Percentiles rank a stretch among this genome's conserved stretches.
Conservation (phyloP, 2,888 invertebrate species). For the Sinopyrophorus schimmeli region DNA sequence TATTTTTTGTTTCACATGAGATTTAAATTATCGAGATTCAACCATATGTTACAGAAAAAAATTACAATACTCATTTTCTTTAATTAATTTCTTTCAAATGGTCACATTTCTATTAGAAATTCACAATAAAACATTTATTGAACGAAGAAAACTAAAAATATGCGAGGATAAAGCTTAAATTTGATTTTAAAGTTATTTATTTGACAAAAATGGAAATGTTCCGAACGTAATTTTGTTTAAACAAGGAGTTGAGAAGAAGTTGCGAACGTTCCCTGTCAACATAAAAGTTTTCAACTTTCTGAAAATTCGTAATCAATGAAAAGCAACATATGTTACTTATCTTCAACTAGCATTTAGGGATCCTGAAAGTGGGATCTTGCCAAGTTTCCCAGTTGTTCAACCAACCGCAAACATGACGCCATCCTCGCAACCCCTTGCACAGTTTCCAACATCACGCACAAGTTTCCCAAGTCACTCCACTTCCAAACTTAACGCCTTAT, state of each 20-base stretch:
- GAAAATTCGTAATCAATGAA: conserved; percentile 21
- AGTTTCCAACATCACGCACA: conserved; percentile 39
- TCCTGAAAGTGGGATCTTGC: conserved; percentile 36
- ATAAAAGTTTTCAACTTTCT: conserved; percentile 17
- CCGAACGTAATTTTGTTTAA: neutral
- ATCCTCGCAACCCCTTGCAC: conserved; percentile 40
- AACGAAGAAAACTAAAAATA: too few relatives aligned
- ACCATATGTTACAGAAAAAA: too few relatives aligned
- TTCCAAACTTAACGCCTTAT: conserved; percentile 45
- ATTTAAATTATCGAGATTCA: too few relatives aligned
- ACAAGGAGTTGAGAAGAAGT: conserved; percentile 7
- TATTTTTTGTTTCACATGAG: too few relatives aligned
- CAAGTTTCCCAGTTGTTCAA: conserved; percentile 54
- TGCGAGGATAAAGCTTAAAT: neutral
- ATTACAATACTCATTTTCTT: too few relatives aligned
- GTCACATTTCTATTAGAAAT: too few relatives aligned
- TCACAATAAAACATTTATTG: too few relatives aligned
- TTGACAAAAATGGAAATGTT: too few relatives aligned
- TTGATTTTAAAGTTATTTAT: neutral
- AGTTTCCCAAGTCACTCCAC: conserved; percentile 44
- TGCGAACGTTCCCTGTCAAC: conserved; percentile 4
- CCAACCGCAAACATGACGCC: conserved; percentile 56
- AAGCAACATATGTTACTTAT: conserved; percentile 26
- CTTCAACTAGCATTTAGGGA: conserved; percentile 26
- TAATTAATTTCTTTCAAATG: too few relatives aligned